Conservation (phyloP, 2,888 invertebrate species). For the Drosophila tanythrix region DNA sequence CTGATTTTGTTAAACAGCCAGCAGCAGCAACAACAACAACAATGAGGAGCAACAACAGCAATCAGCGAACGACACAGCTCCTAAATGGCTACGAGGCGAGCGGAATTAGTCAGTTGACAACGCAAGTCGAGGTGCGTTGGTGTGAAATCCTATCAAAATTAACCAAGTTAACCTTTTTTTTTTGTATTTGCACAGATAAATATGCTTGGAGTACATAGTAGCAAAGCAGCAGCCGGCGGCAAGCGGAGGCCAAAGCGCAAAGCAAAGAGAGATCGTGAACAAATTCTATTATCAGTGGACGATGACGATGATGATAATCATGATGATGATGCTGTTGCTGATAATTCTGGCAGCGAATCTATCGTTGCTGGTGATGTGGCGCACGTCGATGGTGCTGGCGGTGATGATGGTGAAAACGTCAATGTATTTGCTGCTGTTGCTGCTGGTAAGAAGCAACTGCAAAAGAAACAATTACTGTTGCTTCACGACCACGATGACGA, state of each 20-base stretch:
- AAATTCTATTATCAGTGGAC: conserved; percentile 75
- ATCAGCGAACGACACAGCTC: conserved; percentile 44
- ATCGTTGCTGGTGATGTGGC: conserved; percentile 30
- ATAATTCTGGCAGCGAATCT: background rate
- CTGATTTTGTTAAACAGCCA: conserved; percentile 77
- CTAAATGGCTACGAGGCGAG: conserved; percentile 56
- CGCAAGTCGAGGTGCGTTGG: conserved; percentile 72
- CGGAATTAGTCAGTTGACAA: conserved; percentile 59
- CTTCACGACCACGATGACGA: conserved; percentile 47
- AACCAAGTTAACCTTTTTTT: background rate
- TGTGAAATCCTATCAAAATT: background rate
- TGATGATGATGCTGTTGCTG: conserved; percentile 7
- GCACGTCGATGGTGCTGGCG: conserved; percentile 45
- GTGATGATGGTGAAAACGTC: conserved; percentile 42
- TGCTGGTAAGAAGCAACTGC: conserved; percentile 39
- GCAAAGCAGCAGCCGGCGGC: conserved; percentile 43
- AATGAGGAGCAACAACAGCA: conserved; percentile 30
- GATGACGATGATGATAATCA: conserved; percentile 43
- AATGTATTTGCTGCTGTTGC: conserved; percentile 16
- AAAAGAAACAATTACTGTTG: conserved; percentile 45
- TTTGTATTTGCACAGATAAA: conserved; percentile 69
- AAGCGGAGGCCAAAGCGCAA: conserved; percentile 72
- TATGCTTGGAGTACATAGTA: conserved; percentile 70
- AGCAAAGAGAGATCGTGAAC: conserved; percentile 64
- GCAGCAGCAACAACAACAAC: conserved; percentile 34